Evolutionary conservation across 2,113 vertebrate genomes (phyloP).

Genomic region (Nanorana parkeri): DNA sequence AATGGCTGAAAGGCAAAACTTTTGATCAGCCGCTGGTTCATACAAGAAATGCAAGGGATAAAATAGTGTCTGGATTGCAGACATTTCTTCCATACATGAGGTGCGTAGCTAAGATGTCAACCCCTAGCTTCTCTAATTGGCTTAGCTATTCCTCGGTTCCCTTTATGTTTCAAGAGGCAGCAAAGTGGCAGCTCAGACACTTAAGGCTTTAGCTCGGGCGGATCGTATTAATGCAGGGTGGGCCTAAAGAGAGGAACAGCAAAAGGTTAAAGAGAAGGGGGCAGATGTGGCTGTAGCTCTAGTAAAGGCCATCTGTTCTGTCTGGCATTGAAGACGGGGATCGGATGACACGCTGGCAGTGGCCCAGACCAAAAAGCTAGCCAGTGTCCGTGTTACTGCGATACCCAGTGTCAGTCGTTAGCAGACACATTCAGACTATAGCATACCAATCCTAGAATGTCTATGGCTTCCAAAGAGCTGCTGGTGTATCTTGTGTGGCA

Average conservation of each 20-base stretch:
- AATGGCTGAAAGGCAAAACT: no score
- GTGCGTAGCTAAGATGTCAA: neutral
- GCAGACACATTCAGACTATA: neutral
- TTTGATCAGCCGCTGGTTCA: neutral
- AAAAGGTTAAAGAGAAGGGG: conserved; percentile 49
- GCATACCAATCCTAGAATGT: neutral
- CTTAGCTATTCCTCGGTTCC: conserved; percentile 27
- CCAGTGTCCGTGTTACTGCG: conserved; percentile 36
- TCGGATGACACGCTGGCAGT: conserved; percentile 36
- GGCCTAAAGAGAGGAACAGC: neutral
- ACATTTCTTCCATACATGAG: neutral
- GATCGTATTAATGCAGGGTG: conserved; percentile 39
- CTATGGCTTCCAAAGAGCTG: neutral
- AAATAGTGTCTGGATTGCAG: neutral
- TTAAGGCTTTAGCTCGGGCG: conserved; percentile 34
- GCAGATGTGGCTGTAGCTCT: conserved; percentile 35
- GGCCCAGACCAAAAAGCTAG: conserved; percentile 31
- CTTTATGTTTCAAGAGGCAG: conserved; percentile 33
- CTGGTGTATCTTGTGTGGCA: neutral
- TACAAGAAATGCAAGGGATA: neutral
- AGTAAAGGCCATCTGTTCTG: conserved; percentile 47
- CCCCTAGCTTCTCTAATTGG: conserved; percentile 22
- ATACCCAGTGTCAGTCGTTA: conserved; percentile 10
- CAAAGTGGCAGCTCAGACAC: conserved; percentile 51
- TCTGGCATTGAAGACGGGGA: conserved; percentile 36